phyloP scores from a whole-genome alignment of 64 coral and sea anemone species.

The Porites lutea region DNA sequence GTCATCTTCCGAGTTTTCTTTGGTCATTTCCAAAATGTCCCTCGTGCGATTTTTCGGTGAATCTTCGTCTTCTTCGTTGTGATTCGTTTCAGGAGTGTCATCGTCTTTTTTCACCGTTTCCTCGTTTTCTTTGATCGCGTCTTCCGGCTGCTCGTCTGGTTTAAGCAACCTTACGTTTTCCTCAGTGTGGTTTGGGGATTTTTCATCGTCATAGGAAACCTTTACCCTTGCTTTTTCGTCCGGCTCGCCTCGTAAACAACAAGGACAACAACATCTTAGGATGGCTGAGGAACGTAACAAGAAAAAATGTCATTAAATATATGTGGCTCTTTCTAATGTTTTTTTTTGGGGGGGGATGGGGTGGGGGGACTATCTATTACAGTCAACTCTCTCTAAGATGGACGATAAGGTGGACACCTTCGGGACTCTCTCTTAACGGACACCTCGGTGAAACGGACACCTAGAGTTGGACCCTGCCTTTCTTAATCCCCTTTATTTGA shows the following conservation, averaged over 20 bases:
- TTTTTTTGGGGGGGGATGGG: no score
- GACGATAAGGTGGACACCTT: no score
- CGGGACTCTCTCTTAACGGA: no score
- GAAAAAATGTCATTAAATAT: no score
- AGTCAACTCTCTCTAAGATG: no score
- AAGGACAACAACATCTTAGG: slow-evolving; percentile 27
- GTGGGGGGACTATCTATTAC: no score
- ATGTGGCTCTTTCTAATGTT: no score
- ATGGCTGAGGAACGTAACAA: slow-evolving; percentile 10
- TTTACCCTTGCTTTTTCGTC: slow-evolving; percentile 23
- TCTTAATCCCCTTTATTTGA: no score
- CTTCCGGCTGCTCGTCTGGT: slow-evolving; percentile 1
- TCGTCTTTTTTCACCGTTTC: not conserved
- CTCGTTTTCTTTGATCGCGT: not conserved
- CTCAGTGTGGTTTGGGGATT: not conserved
- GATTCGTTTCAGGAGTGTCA: not conserved
- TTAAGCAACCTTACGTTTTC: slow-evolving; percentile 16
- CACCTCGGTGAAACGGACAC: no score
- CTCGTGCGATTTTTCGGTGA: not conserved
- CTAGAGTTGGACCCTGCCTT: no score
- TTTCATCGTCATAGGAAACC: not conserved
- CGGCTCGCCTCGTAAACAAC: slow-evolving; percentile 31
- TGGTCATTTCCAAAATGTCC: not conserved
- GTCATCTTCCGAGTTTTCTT: not conserved
- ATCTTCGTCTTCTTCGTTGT: slow-evolving; percentile 7